Evolutionary conservation across 2,888 invertebrate species (phyloP).

Genomic region (Aphodius sticticus): DNA sequence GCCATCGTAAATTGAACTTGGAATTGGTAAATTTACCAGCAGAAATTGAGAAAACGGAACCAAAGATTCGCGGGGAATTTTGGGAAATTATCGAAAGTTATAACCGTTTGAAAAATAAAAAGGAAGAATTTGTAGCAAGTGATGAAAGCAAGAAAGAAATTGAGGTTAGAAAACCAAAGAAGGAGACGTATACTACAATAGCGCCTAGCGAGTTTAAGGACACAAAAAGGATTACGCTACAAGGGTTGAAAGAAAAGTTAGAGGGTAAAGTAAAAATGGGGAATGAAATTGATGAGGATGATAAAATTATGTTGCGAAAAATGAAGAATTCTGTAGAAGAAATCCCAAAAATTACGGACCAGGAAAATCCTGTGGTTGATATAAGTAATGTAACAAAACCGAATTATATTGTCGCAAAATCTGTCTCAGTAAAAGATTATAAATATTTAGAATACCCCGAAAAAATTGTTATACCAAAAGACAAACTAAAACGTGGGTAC

Average conservation of each 20-base stretch:
- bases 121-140: conserved; percentile 41
- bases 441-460: conserved; percentile 63
- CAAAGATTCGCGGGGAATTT: conserved; percentile 57
- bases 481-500: conserved; percentile 68
- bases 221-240: conserved; percentile 29
- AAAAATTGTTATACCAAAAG: conserved; percentile 74
- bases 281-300: conserved; percentile 28
- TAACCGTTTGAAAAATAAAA: conserved; percentile 58
- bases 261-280: conserved; percentile 23
- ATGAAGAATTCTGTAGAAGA: conserved; percentile 48
- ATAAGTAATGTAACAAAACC: conserved; percentile 34
- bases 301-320: conserved; percentile 45
- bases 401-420: conserved; percentile 31
- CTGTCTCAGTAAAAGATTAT: conserved; percentile 43
- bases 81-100: conserved; percentile 61
- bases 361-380: conserved; percentile 48
- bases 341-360: conserved; percentile 42
- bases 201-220: not conserved
- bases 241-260: conserved; percentile 16
- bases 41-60: conserved; percentile 56
- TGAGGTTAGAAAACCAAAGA: conserved; percentile 28
- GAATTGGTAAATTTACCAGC: conserved; percentile 38
- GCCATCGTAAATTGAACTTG: conserved; percentile 61
- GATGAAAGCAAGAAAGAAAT: conserved; percentile 51
- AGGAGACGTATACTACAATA: conserved; percentile 32